A percentile compares a stretch with the other conserved stretches of the same genome.
Evolutionary conservation across 2,797 vertebrate genomes (phyloP).

Genomic region (Leucoraja ocellata): DNA sequence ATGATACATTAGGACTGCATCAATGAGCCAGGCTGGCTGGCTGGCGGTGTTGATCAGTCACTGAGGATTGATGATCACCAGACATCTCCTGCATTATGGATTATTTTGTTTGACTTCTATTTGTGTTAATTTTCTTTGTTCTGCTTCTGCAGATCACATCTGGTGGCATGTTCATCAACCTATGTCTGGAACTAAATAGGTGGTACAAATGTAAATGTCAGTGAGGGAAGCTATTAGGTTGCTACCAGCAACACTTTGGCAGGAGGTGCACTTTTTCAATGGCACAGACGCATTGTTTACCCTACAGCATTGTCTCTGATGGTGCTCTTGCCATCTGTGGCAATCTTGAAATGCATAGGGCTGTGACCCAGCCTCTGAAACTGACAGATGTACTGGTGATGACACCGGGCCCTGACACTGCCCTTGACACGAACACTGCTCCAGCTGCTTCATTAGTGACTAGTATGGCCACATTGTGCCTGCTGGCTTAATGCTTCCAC

Average conservation of each 20-base stretch:
- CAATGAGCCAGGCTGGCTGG: background rate
- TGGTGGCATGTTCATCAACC: background rate
- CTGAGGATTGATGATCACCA: background rate
- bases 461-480: background rate
- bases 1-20: background rate
- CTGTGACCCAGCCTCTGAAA: background rate
- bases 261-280: background rate
- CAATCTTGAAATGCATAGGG: background rate
- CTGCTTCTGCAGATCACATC: background rate
- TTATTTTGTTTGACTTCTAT: background rate
- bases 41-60: background rate
- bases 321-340: background rate
- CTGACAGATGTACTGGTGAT: background rate
- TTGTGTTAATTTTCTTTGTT: background rate
- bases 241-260: background rate
- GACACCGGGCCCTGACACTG: background rate
- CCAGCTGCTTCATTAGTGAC: background rate
- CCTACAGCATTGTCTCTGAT: background rate
- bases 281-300: background rate
- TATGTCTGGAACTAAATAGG: background rate
- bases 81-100: background rate
- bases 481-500: background rate
- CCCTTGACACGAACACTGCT: background rate
- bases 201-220: background rate
- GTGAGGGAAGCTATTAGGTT: constrained; percentile 1